A percentile compares a stretch with the other conserved stretches of the same genome.
These are phyloP conservation scores for Bambusicola thoracicus DNA, from an alignment of 2,113 vertebrate species.

Conservation along the genomic window DNA sequence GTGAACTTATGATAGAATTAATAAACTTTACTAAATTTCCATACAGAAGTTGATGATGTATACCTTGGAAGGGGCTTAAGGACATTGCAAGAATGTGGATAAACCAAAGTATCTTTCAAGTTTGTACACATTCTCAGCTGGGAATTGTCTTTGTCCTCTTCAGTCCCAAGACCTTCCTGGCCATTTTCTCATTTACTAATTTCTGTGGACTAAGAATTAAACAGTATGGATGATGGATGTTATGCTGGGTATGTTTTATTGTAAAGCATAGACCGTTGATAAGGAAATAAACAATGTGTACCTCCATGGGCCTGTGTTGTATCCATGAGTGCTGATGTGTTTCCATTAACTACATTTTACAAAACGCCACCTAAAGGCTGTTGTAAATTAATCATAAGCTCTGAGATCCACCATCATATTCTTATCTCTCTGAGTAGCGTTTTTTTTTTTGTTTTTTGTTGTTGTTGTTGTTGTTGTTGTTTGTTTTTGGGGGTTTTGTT, in stretches of 20 bases:
- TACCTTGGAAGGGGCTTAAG: neutral
- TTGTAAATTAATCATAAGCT: neutral
- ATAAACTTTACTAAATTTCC: neutral
- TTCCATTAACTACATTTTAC: neutral
- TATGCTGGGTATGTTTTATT: neutral
- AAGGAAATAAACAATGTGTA: neutral
- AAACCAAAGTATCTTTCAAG: neutral
- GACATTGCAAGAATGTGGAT: neutral
- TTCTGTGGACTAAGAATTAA: neutral
- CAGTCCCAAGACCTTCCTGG: neutral
- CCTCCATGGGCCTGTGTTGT: neutral
- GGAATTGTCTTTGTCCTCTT: neutral
- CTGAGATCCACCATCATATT: neutral
- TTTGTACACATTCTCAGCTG: neutral
- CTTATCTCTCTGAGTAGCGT: neutral
- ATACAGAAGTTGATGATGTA: neutral
- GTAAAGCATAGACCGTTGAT: neutral
- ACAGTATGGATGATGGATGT: neutral
- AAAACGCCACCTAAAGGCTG: rapidly evolving
- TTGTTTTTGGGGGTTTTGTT: too few relatives aligned
- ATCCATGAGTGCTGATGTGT: neutral
- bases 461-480: too few relatives aligned
- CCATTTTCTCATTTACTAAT: neutral
- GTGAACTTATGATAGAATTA: neutral
- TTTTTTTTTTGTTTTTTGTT: too few relatives aligned